These are phyloP conservation scores for Sarcophaga bullata DNA, from an alignment of 1,140 invertebrate genomes.

Conservation along the genomic window DNA sequence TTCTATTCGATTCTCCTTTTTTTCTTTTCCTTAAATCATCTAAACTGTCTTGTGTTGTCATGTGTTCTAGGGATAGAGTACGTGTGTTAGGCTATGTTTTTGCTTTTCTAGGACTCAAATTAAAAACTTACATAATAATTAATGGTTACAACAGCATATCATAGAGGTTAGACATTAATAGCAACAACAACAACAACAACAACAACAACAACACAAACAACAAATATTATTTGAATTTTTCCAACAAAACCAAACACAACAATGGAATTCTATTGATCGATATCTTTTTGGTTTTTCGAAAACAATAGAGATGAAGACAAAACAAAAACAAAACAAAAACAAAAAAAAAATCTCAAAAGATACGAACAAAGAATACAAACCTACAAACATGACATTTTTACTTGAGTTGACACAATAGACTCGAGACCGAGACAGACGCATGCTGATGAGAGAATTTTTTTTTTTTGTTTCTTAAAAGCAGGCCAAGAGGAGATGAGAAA, in stretches of 20 bases:
- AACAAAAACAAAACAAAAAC: background rate
- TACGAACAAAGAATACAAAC: background rate
- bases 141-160: background rate
- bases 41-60: too few species aligned
- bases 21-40: too few species aligned
- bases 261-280: background rate
- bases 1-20: too few species aligned
- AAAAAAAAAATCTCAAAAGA: background rate
- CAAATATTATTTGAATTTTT: background rate
- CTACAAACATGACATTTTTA: background rate
- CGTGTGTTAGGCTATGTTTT: background rate
- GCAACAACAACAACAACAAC: background rate
- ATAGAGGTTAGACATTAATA: too few species aligned
- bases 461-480: background rate
- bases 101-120: background rate
- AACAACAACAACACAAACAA: background rate
- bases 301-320: background rate
- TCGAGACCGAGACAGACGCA: constrained; percentile 1
- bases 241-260: background rate
- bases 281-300: constrained; percentile 1
- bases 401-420: background rate
- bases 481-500: background rate
- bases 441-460: background rate
- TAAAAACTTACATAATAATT: constrained; percentile 15
- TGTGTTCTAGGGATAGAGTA: too few species aligned